phyloP scores from a whole-genome alignment of 2,797 vertebrate genomes.

The Salarias fasciatus region DNA sequence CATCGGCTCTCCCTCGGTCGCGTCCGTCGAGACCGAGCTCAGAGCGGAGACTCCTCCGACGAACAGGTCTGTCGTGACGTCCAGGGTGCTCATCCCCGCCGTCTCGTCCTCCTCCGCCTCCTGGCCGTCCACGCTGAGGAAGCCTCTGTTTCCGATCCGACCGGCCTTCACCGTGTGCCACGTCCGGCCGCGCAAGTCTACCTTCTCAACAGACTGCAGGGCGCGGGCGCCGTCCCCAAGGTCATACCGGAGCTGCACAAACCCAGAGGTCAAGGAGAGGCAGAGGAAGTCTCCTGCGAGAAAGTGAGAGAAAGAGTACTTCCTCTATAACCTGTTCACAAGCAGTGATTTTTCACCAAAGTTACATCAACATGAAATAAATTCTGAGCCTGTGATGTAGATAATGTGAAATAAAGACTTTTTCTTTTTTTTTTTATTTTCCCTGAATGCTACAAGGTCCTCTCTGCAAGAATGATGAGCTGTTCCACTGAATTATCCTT shows the following conservation, averaged over 20 bases:
- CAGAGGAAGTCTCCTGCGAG: constrained; percentile 89
- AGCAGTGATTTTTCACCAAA: not conserved
- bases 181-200: constrained; percentile 66
- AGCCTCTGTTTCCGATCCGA: constrained; percentile 81
- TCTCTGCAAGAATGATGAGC: not conserved
- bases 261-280: constrained; percentile 83
- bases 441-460: not conserved
- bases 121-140: constrained; percentile 82
- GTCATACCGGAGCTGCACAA: constrained; percentile 86
- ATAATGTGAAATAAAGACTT: not conserved
- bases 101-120: constrained; percentile 69
- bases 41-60: constrained; percentile 86
- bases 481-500: not conserved
- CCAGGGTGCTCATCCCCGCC: constrained; percentile 82
- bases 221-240: constrained; percentile 83
- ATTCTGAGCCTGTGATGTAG: not conserved
- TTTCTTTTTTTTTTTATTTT: not conserved
- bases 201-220: constrained; percentile 75
- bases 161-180: constrained; percentile 87
- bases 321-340: not conserved
- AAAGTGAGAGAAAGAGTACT: not conserved
- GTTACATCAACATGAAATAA: not conserved
- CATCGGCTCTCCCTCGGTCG: constrained; percentile 77
- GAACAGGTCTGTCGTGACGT: constrained; percentile 83
- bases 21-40: constrained; percentile 77